Base-by-base conservation (phyloP, 2,797 vertebrate species). In the Apogon hyalosoma region DNA sequence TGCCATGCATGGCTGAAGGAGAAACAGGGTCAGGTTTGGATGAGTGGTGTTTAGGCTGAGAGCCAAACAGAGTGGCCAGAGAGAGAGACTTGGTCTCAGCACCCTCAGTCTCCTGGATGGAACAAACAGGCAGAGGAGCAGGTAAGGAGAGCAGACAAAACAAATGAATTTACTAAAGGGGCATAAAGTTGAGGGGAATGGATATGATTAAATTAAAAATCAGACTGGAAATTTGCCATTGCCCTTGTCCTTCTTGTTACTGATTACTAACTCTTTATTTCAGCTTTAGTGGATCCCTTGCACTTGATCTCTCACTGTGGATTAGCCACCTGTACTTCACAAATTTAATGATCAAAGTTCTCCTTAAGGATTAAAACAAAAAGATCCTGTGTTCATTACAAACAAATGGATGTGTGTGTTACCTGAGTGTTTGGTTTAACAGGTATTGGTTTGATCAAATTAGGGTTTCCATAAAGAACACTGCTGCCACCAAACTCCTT, bases 361-460 rank as follows among this genome's bases (percentile, higher is more conserved):
- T 50, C 4, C 16, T 31, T 2, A 7, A 7, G 12, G 3, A 33
- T 47, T 13, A 10, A 10, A 6, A 0, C 16, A 51, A 51, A 7
- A 51, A 2, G 7, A 31, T 5, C 24, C 24, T 28, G 24, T 28
- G 24, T 28, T 28, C 24, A 28, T 28, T 28, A 28, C 24, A 3
- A 36, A 36, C 33, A 59, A 31, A 6, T 39, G 3, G 0, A 6
- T 16, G 8, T 2, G 41, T 39, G 47, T 31, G 90, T 87, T 84
- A 89, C 85, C 85, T 93, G 92, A 84, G 89, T 15, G 77, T 88
- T 92, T 0, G 95, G 95, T 82, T 98, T 99, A 75, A 99, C 95
- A 6, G 97, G 97, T 65, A 99, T 97, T 3, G 97, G 97, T 79
- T 98, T 99, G 88, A 99, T 97, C 50, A 99, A 91, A 89, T 97